phyloP scores from a whole-genome alignment of 2,113 vertebrate genomes.

The Ageneiosus marmoratus region DNA sequence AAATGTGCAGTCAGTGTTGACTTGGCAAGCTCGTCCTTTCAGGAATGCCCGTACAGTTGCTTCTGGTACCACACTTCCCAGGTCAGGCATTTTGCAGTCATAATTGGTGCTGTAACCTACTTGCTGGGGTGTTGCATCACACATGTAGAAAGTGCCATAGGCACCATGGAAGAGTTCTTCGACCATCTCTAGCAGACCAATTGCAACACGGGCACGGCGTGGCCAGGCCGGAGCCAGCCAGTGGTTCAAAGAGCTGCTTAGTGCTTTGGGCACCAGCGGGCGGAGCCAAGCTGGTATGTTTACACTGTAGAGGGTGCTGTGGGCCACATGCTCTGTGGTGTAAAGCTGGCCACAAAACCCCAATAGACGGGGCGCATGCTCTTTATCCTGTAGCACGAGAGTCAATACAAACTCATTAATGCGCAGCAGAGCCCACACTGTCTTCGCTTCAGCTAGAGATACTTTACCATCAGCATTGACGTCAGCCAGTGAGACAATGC shows the following conservation, averaged over 20 bases:
- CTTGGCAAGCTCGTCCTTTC: slow-evolving; percentile 86
- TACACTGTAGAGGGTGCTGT: slow-evolving; percentile 79
- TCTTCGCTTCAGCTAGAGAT: slow-evolving; percentile 93
- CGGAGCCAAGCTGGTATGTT: slow-evolving; percentile 79
- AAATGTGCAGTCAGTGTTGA: slow-evolving; percentile 88
- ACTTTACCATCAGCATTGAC: slow-evolving; percentile 87
- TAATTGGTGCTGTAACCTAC: slow-evolving; percentile 88
- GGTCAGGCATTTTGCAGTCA: slow-evolving; percentile 92
- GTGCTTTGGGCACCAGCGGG: slow-evolving; percentile 76
- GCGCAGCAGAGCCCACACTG: slow-evolving; percentile 92
- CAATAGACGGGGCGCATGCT: slow-evolving; percentile 85
- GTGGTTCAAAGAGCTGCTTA: slow-evolving; percentile 80
- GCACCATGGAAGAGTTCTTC: slow-evolving; percentile 95
- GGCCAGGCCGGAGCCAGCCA: slow-evolving; percentile 95
- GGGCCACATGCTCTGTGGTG: slow-evolving; percentile 82
- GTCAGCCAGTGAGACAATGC: slow-evolving; percentile 85
- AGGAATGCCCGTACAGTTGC: slow-evolving; percentile 81
- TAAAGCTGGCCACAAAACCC: slow-evolving; percentile 93
- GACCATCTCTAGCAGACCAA: slow-evolving; percentile 93
- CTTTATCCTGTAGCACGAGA: slow-evolving; percentile 86
- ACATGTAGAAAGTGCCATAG: slow-evolving; percentile 92
- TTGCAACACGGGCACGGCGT: slow-evolving; percentile 85
- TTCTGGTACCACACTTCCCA: slow-evolving; percentile 85
- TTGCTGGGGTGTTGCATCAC: slow-evolving; percentile 81
- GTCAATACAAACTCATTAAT: slow-evolving; percentile 91